These are phyloP conservation scores for Nesogale talazaci DNA, from an alignment of 2,113 vertebrate genomes.

Conservation along the genomic window DNA sequence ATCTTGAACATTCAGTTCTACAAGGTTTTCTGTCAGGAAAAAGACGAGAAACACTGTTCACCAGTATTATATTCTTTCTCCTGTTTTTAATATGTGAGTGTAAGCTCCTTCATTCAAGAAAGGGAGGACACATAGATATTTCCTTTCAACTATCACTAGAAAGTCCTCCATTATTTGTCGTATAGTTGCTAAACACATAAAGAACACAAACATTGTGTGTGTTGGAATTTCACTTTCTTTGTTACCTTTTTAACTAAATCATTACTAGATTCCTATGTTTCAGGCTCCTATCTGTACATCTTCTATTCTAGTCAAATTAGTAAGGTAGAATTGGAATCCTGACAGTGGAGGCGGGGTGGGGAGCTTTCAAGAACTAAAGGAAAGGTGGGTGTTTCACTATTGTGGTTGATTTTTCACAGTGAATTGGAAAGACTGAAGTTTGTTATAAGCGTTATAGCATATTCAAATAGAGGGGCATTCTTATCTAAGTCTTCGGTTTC, in stretches of 20 bases:
- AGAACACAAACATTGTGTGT: background rate
- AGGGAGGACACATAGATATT: background rate
- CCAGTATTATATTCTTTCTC: background rate
- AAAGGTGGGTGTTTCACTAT: too few species aligned
- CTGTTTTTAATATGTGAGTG: background rate
- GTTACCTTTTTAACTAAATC: constrained; percentile 21
- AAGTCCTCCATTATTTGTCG: background rate
- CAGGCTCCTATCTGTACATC: too few species aligned
- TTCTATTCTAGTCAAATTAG: too few species aligned
- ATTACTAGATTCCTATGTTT: too few species aligned
- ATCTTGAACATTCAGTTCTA: background rate
- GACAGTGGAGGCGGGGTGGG: too few species aligned
- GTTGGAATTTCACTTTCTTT: constrained; percentile 14
- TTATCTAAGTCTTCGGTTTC: background rate
- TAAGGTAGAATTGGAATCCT: too few species aligned
- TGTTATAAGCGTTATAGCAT: background rate
- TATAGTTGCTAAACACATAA: background rate
- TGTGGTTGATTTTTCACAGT: constrained; percentile 42
- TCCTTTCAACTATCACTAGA: constrained; percentile 23
- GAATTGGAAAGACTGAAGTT: constrained; percentile 20
- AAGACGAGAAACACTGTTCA: background rate
- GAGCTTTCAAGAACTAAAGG: too few species aligned
- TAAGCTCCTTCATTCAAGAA: background rate
- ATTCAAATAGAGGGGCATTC: background rate
- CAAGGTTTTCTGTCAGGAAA: background rate